Evolutionary conservation across 2,888 invertebrate genomes (phyloP).

Genomic region (Eilema depressum): DNA sequence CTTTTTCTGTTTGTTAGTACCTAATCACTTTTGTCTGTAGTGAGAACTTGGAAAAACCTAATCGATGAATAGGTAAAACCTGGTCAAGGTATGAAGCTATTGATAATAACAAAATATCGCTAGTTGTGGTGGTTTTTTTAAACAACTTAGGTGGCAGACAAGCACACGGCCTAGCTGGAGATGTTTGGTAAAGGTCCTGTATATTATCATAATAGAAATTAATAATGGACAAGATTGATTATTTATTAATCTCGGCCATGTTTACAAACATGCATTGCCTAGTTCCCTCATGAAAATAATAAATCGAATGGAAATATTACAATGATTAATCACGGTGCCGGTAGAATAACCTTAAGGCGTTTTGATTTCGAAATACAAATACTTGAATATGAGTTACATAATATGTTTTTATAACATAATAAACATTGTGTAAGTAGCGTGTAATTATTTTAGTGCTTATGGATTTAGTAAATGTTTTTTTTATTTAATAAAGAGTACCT

Average conservation of each 20-base stretch:
- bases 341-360: slow-evolving; percentile 29
- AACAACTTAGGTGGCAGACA: too few relatives aligned
- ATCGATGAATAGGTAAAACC: not conserved
- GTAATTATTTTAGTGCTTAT: slow-evolving; percentile 43
- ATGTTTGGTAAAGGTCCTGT: not conserved
- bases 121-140: too few relatives aligned
- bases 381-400: slow-evolving; percentile 33
- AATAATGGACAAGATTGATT: not conserved
- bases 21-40: not conserved
- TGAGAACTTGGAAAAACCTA: not conserved
- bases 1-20: not conserved
- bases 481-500: not conserved
- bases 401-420: slow-evolving; percentile 22
- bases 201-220: slow-evolving; percentile 5
- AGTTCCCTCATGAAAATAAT: slow-evolving; percentile 26
- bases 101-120: not conserved
- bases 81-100: not conserved
- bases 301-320: slow-evolving; percentile 20
- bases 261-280: slow-evolving; percentile 24
- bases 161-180: too few relatives aligned
- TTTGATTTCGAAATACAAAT: slow-evolving; percentile 36
- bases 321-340: slow-evolving; percentile 44
- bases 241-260: not conserved
- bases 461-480: not conserved
- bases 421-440: slow-evolving; percentile 20